Conservation (phyloP, 2,888 invertebrate genomes). For the Chalcosyrphus nemorum region DNA sequence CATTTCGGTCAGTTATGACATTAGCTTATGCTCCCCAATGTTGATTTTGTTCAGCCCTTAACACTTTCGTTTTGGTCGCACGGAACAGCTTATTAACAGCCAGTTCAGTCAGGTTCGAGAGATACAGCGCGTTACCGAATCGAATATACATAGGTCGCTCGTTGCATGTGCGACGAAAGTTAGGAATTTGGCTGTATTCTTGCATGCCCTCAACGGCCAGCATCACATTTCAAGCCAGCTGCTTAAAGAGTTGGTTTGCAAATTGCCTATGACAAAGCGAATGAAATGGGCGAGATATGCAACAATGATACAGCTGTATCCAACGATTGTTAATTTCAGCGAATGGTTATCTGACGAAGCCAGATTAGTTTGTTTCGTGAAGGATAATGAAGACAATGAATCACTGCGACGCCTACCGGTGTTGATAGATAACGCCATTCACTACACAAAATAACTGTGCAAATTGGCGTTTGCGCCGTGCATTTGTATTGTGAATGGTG, state of each 20-base stretch:
- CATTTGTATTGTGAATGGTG: no score
- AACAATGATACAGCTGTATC: background rate
- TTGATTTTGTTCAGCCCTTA: no score
- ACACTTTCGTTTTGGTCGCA: constrained; percentile 62
- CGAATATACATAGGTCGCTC: constrained; percentile 34
- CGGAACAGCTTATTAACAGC: constrained; percentile 57
- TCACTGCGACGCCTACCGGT: no score
- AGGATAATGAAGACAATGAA: no score
- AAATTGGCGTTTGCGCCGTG: no score
- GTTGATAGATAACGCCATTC: no score
- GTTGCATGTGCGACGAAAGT: constrained; percentile 55
- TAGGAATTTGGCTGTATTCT: constrained; percentile 30
- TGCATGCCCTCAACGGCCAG: constrained; percentile 37
- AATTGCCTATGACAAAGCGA: constrained; percentile 17
- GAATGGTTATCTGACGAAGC: constrained; percentile 1
- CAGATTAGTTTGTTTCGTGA: no score
- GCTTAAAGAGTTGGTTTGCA: constrained; percentile 10
- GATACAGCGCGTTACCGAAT: constrained; percentile 45
- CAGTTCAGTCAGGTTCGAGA: constrained; percentile 54
- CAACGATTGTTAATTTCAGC: constrained; percentile 1
- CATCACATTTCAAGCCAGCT: constrained; percentile 49
- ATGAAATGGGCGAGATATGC: constrained; percentile 23
- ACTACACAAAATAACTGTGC: no score
- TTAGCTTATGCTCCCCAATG: no score
- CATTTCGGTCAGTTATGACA: no score